These are phyloP conservation scores for Serinus canaria DNA, from an alignment of 2,113 vertebrate genomes.

Conservation along the genomic window DNA sequence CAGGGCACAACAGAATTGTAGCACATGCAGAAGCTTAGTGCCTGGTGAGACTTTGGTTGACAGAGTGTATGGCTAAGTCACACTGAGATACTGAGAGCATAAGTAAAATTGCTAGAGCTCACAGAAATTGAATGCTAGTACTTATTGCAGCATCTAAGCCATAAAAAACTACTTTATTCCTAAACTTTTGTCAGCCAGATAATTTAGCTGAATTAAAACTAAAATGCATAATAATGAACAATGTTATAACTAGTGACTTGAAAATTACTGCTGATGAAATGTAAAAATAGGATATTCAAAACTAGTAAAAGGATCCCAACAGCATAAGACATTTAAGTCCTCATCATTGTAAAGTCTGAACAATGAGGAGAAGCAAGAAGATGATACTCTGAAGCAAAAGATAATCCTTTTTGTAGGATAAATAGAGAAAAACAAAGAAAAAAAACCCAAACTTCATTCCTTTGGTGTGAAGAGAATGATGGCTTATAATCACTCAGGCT, in stretches of 20 bases:
- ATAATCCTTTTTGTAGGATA: neutral
- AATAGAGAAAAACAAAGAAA: neutral
- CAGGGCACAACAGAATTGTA: neutral
- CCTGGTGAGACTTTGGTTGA: neutral
- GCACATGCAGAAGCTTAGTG: neutral
- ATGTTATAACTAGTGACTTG: neutral
- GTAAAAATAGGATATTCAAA: neutral
- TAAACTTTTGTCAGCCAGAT: neutral
- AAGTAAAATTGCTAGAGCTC: neutral
- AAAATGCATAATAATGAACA: neutral
- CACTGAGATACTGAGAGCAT: neutral
- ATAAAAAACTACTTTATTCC: neutral
- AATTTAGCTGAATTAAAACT: neutral
- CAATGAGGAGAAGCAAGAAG: neutral
- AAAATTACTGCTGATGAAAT: neutral
- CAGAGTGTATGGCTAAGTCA: neutral
- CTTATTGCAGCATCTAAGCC: neutral
- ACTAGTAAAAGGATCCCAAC: neutral
- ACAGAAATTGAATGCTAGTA: neutral
- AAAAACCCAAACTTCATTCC: neutral
- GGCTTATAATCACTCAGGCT: neutral
- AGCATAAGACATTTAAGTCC: neutral
- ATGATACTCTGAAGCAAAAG: neutral
- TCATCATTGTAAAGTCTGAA: neutral
- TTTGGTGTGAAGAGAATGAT: neutral